These are phyloP conservation scores for Macrotus californicus DNA, from an alignment of 2,113 vertebrate species.

Conservation along the genomic window DNA sequence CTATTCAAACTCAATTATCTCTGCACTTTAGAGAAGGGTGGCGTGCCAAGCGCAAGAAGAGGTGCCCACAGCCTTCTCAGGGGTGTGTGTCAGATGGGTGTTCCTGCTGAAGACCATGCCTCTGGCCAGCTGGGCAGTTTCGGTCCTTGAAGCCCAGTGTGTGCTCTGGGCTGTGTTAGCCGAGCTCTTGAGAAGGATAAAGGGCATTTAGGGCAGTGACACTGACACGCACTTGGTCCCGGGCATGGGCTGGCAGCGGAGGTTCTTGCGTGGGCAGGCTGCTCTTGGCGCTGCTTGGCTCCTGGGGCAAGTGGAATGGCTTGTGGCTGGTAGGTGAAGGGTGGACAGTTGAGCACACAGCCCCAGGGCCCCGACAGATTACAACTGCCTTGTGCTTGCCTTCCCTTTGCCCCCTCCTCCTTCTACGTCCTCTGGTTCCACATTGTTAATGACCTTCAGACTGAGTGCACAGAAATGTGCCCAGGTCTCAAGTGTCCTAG, in stretches of 20 bases:
- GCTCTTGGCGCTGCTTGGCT: neutral
- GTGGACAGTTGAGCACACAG: neutral
- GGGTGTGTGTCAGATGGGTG: neutral
- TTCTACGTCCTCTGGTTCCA: neutral
- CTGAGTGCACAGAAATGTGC: neutral
- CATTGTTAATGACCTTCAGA: neutral
- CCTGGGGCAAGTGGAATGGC: neutral
- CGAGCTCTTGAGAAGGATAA: neutral
- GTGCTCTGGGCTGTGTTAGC: neutral
- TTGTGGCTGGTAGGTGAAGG: neutral
- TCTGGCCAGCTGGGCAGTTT: accelerated
- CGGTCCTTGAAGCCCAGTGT: neutral
- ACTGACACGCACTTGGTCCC: neutral
- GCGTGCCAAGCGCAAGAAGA: neutral
- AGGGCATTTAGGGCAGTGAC: neutral
- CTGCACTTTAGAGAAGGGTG: constrained; percentile 46
- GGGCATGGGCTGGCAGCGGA: neutral
- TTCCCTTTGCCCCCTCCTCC: neutral
- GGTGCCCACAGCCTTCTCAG: neutral
- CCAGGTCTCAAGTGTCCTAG: neutral
- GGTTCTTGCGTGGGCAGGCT: neutral
- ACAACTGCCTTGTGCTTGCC: neutral
- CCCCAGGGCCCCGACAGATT: neutral
- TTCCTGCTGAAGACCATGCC: neutral
- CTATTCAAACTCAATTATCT: constrained; percentile 53